Evolutionary conservation across 2,113 vertebrate genomes (phyloP).

Genomic region (Gasterosteus nipponicus): DNA sequence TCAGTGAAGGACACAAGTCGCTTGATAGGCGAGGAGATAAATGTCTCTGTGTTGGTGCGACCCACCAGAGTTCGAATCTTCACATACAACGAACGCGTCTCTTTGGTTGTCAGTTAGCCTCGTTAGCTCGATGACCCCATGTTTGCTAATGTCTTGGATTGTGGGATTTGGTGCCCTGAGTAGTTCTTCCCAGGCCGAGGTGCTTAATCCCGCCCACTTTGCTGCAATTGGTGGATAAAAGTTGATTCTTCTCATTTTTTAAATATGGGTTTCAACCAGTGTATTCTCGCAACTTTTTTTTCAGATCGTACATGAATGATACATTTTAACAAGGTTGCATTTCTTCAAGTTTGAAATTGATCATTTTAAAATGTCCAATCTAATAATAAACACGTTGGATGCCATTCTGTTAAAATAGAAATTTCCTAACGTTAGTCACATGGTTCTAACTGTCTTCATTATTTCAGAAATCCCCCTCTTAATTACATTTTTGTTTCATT

Average conservation of each 20-base stretch:
- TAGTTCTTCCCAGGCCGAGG: conserved; percentile 26
- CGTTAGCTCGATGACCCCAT: conserved; percentile 8
- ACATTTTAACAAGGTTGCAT: background rate
- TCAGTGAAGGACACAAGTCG: background rate
- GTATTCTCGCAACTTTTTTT: too few species aligned
- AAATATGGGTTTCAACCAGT: background rate
- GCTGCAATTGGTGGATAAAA: background rate
- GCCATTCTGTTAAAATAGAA: background rate
- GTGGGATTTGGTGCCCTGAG: background rate
- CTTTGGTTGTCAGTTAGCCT: background rate
- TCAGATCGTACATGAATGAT: too few species aligned
- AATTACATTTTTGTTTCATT: background rate
- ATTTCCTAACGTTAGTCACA: background rate
- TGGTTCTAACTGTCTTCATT: background rate
- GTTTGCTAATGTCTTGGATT: background rate
- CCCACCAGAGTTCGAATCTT: background rate
- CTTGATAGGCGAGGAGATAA: background rate
- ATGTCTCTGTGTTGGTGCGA: background rate
- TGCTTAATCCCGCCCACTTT: too few species aligned
- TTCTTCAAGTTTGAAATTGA: too few species aligned
- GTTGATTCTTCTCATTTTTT: background rate
- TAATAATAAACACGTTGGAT: background rate
- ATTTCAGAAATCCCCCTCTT: background rate
- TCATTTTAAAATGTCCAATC: background rate
- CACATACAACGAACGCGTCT: background rate